These are phyloP conservation scores for Onychomys arenicola DNA, from an alignment of 2,797 vertebrate species.

Conservation along the genomic window DNA sequence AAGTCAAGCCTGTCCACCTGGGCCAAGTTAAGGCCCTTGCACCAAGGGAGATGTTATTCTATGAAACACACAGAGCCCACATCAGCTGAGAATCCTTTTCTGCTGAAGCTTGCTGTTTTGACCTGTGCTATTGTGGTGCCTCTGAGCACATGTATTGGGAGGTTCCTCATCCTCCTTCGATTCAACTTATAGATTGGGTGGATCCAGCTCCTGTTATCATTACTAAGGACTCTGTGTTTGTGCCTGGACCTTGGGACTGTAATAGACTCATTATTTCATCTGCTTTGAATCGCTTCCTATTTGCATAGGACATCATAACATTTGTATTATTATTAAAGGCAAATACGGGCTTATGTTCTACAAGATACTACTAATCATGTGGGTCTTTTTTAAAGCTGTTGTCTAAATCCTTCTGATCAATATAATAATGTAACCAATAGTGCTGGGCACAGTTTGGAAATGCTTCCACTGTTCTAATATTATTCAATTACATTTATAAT, in stretches of 20 bases:
- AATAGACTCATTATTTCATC: not conserved
- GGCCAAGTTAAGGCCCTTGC: not conserved
- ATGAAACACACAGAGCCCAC: not conserved
- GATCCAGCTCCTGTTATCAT: not conserved
- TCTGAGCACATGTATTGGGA: not conserved
- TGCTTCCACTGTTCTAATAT: not conserved
- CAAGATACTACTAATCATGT: not conserved
- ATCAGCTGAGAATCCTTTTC: not conserved
- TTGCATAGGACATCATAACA: not conserved
- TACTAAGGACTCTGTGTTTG: not conserved
- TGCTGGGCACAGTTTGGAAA: not conserved
- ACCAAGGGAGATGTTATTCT: not conserved
- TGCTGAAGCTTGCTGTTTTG: not conserved
- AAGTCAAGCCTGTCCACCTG: not conserved
- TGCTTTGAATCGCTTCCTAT: not conserved
- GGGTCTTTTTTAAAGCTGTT: not conserved
- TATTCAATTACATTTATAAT: not conserved
- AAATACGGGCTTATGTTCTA: not conserved
- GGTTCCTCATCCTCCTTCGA: not conserved
- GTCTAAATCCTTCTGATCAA: not conserved
- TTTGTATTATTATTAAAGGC: not conserved
- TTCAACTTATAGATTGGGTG: not conserved
- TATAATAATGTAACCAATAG: not conserved
- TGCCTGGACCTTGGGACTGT: not conserved
- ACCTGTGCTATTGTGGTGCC: not conserved